Percentiles rank a stretch among this genome's conserved stretches.
Conservation (phyloP, 2,797 vertebrate genomes). For the Periophthalmus magnuspinnatus region DNA sequence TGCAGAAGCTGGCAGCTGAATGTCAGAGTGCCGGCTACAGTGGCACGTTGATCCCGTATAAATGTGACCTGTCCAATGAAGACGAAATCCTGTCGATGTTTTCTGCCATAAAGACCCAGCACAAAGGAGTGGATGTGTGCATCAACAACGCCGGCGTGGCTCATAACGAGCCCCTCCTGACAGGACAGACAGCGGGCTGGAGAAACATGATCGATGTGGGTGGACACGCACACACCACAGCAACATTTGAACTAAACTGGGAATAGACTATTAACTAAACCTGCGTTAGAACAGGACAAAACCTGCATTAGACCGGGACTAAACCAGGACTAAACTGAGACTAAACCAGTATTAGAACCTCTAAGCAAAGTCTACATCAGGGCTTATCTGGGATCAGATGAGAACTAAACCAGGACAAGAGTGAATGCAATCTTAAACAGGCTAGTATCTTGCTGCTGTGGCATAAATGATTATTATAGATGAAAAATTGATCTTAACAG, state of each 20-base stretch:
- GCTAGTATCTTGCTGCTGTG: too few species aligned
- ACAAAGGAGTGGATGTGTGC: slow-evolving; percentile 92
- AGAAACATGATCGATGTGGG: slow-evolving; percentile 94
- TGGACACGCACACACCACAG: slow-evolving; percentile 41
- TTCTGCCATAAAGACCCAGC: slow-evolving; percentile 89
- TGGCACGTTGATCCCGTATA: slow-evolving; percentile 91
- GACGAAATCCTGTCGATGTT: slow-evolving; percentile 99
- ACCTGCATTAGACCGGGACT: neutral
- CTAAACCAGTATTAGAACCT: too few species aligned
- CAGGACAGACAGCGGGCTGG: slow-evolving; percentile 89
- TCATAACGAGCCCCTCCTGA: slow-evolving; percentile 87
- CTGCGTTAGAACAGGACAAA: neutral
- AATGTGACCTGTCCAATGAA: slow-evolving; percentile 92
- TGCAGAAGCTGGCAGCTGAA: slow-evolving; percentile 91
- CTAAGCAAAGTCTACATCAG: too few species aligned
- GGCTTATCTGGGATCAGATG: too few species aligned
- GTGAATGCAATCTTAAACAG: too few species aligned
- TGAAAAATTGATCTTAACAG: too few species aligned
- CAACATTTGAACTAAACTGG: neutral
- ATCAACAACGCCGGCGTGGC: slow-evolving; percentile 95
- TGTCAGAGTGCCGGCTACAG: slow-evolving; percentile 92
- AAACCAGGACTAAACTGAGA: neutral
- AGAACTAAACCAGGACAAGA: too few species aligned
- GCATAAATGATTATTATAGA: too few species aligned
- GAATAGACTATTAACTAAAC: neutral